These are phyloP conservation scores for Bombycilla garrulus DNA, from an alignment of 2,113 vertebrate genomes.

Conservation along the genomic window DNA sequence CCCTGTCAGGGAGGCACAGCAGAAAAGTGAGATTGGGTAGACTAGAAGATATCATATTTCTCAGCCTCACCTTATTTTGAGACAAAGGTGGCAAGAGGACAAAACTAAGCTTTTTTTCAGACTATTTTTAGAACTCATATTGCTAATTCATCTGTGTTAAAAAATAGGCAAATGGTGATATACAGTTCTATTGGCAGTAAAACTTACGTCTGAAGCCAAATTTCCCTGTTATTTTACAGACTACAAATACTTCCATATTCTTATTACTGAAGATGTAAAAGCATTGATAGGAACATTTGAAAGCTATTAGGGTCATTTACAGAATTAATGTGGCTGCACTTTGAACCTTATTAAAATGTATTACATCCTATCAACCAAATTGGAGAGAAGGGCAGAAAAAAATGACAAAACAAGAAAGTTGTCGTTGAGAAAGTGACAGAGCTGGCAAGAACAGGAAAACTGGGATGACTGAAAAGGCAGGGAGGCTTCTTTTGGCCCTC, in stretches of 20 bases:
- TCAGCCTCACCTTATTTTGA: neutral
- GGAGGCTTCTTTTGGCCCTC: neutral
- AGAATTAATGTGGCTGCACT: conserved; percentile 39
- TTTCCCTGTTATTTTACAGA: conserved; percentile 61
- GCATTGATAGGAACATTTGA: conserved; percentile 57
- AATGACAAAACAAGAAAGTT: neutral
- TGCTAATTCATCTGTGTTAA: neutral
- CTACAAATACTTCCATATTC: conserved; percentile 58
- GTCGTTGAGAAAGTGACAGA: neutral
- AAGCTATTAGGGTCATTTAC: conserved; percentile 49
- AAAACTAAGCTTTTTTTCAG: neutral
- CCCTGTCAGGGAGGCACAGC: neutral
- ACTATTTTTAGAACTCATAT: neutral
- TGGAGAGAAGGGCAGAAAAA: neutral
- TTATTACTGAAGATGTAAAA: conserved; percentile 38
- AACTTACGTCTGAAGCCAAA: conserved; percentile 37
- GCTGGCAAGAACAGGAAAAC: neutral
- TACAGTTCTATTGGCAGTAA: conserved; percentile 44
- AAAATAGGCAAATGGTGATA: neutral
- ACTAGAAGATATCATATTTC: neutral
- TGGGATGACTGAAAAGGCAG: neutral
- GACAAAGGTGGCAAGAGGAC: conserved; percentile 6
- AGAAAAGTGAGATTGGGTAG: neutral
- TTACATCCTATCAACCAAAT: neutral
- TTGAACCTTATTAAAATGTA: conserved; percentile 49